Percentiles rank a stretch among this genome's conserved stretches.
Evolutionary conservation across 1,140 invertebrate species (phyloP).

Genomic region (Pristionchus pacificus): DNA sequence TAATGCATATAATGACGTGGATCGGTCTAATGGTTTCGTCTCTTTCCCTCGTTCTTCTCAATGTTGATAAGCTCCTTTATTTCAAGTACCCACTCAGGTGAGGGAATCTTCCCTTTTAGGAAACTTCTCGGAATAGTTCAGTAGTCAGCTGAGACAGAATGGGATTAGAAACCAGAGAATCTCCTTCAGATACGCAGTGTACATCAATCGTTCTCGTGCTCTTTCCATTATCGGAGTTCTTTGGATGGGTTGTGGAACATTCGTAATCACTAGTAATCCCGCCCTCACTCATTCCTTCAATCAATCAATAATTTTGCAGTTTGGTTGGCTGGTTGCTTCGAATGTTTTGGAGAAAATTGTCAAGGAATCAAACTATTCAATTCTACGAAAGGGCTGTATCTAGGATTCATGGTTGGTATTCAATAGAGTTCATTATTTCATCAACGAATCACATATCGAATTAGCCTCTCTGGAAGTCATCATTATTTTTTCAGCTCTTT

Average conservation of each 20-base stretch:
- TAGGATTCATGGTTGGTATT: neutral
- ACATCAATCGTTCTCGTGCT: neutral
- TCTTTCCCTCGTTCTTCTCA: slow-evolving; percentile 44
- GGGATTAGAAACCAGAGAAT: no score
- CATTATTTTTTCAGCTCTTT: slow-evolving; percentile 42
- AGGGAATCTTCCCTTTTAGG: no score
- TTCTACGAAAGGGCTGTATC: neutral
- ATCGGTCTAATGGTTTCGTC: slow-evolving; percentile 42
- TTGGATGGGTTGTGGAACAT: neutral
- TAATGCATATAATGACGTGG: slow-evolving; percentile 16
- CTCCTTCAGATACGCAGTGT: neutral
- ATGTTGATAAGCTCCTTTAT: slow-evolving; percentile 45
- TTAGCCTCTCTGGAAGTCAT: slow-evolving; percentile 32
- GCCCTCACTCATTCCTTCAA: neutral
- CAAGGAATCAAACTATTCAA: neutral
- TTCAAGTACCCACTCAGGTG: slow-evolving; percentile 46
- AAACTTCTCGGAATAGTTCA: no score
- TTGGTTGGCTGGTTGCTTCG: neutral
- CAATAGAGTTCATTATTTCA: neutral
- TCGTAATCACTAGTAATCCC: neutral
- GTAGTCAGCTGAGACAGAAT: no score
- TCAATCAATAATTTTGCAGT: neutral
- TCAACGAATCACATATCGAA: neutral
- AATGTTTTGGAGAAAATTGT: neutral
- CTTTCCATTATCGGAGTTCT: neutral